These are phyloP conservation scores for Triplophysa dalaica DNA, from an alignment of 2,113 vertebrate species.

Conservation along the genomic window DNA sequence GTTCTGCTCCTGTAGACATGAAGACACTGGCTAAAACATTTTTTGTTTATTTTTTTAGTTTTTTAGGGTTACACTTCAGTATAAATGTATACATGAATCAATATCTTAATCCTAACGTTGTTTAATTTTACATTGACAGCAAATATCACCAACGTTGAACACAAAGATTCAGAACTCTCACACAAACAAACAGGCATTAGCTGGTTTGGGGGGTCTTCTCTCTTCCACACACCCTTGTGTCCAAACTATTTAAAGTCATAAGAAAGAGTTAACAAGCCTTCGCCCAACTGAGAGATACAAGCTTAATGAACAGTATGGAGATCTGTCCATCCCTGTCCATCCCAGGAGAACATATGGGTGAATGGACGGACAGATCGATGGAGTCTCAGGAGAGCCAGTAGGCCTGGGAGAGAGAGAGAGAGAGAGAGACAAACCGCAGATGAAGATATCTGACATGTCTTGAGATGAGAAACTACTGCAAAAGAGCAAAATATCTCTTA, in stretches of 20 bases:
- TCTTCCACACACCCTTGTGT: conserved; percentile 77
- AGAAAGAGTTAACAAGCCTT: conserved; percentile 70
- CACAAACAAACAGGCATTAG: not conserved
- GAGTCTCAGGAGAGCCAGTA: conserved; percentile 65
- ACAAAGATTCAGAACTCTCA: too few relatives aligned
- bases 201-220: conserved; percentile 55
- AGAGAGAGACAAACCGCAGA: conserved; percentile 70
- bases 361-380: conserved; percentile 73
- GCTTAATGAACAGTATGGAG: conserved; percentile 85
- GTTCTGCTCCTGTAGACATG: conserved; percentile 65
- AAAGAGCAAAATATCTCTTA: conserved; percentile 8
- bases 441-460: conserved; percentile 60
- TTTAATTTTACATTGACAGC: conserved; percentile 33
- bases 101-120: too few relatives aligned
- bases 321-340: too few relatives aligned
- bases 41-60: too few relatives aligned
- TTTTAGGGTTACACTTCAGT: too few relatives aligned
- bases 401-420: not conserved
- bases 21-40: too few relatives aligned
- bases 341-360: conserved; percentile 65
- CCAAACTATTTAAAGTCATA: conserved; percentile 79
- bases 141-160: conserved; percentile 40
- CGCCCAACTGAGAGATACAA: conserved; percentile 47
- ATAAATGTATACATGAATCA: too few relatives aligned
- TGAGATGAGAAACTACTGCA: conserved; percentile 17